Conservation (phyloP, 2,797 vertebrate genomes). For the Uromys caudimaculatus region DNA sequence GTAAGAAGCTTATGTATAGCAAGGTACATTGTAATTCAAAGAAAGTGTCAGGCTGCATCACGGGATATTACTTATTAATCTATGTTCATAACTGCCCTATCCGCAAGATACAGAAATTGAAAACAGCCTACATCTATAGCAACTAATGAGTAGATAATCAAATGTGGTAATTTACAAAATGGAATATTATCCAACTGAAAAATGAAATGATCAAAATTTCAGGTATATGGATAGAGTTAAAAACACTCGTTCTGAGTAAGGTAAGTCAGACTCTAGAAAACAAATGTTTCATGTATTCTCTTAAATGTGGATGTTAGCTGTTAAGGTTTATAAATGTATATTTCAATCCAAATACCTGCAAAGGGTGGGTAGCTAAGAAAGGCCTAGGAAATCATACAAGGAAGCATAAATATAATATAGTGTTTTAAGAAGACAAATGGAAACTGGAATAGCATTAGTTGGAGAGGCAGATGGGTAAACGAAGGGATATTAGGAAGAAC, state of each 20-base stretch:
- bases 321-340: background rate
- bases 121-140: background rate
- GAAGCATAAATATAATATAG: background rate
- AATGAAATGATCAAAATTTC: background rate
- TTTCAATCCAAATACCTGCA: background rate
- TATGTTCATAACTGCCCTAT: background rate
- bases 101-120: background rate
- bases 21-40: background rate
- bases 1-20: background rate
- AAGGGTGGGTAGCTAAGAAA: background rate
- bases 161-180: background rate
- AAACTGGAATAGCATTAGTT: background rate
- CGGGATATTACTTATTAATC: too few species aligned
- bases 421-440: background rate
- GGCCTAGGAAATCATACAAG: background rate
- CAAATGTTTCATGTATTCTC: background rate
- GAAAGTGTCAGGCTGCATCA: background rate
- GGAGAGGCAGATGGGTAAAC: background rate
- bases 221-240: background rate
- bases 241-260: background rate
- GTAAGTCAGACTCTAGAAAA: background rate
- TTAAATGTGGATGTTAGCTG: background rate
- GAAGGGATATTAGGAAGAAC: background rate
- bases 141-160: too few species aligned
- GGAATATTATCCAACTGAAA: background rate